A percentile compares a stretch with the other conserved stretches of the same genome.
These are phyloP conservation scores for Tenualosa ilisha DNA, from an alignment of 2,797 vertebrate species.

Conservation along the genomic window DNA sequence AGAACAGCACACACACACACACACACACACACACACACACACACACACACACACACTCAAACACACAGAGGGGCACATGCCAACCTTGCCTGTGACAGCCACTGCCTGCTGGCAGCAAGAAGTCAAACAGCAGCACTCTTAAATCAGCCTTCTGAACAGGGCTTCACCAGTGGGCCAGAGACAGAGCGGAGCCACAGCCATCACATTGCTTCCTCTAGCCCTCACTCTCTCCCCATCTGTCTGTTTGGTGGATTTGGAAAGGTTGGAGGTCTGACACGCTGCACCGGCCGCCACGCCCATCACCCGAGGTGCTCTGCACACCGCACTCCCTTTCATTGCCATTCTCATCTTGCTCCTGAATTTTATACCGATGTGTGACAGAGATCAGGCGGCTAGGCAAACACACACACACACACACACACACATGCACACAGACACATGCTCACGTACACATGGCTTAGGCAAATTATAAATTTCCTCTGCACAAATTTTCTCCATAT, in stretches of 20 bases:
- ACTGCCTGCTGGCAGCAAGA: slow-evolving; percentile 26
- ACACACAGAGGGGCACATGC: neutral
- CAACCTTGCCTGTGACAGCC: slow-evolving; percentile 28
- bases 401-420: slow-evolving; percentile 24
- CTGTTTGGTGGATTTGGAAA: slow-evolving; percentile 33
- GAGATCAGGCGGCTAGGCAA: slow-evolving; percentile 57
- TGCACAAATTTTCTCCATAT: slow-evolving; percentile 35
- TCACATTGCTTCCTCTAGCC: slow-evolving; percentile 55
- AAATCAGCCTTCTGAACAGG: slow-evolving; percentile 30
- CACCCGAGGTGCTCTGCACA: slow-evolving; percentile 38
- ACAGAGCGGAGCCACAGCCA: slow-evolving; percentile 47
- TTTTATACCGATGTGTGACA: slow-evolving; percentile 71
- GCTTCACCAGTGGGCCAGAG: slow-evolving; percentile 29
- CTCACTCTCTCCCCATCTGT: slow-evolving; percentile 53
- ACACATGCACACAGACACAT: slow-evolving; percentile 11
- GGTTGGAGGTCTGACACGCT: slow-evolving; percentile 69
- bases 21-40: neutral
- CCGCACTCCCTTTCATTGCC: slow-evolving; percentile 50
- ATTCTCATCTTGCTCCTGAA: slow-evolving; percentile 67
- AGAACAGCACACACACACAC: neutral
- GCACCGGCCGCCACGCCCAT: slow-evolving; percentile 2
- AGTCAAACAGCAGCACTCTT: slow-evolving; percentile 39
- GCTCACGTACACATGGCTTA: neutral
- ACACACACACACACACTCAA: neutral
- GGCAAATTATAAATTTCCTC: neutral